A percentile compares a stretch with the other conserved stretches of the same genome.
These are phyloP conservation scores for Scrobipalpa atriplicella DNA, from an alignment of 2,888 invertebrate genomes.

Conservation along the genomic window DNA sequence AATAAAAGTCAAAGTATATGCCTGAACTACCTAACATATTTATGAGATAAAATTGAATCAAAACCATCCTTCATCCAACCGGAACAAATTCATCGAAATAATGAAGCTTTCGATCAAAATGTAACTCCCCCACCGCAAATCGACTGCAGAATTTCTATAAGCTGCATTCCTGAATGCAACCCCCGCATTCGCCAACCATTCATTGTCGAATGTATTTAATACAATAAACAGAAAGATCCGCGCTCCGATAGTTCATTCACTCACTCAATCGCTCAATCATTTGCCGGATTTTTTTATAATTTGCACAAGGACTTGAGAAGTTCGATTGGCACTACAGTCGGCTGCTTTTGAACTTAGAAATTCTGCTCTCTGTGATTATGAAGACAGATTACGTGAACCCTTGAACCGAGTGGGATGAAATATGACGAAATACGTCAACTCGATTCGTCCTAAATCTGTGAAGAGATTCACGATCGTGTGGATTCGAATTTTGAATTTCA, in stretches of 20 bases:
- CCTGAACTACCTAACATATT: not conserved
- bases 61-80: not conserved
- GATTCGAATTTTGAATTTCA: not conserved
- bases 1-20: not conserved
- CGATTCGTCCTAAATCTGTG: constrained; percentile 5
- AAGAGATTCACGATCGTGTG: constrained; percentile 17
- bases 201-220: constrained; percentile 66
- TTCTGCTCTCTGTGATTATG: constrained; percentile 44
- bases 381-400: constrained; percentile 44
- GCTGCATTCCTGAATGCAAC: constrained; percentile 52
- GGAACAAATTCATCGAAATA: constrained; percentile 23
- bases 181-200: constrained; percentile 64
- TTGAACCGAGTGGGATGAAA: constrained; percentile 24
- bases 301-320: constrained; percentile 46
- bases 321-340: constrained; percentile 76
- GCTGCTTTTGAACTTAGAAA: constrained; percentile 61
- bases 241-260: constrained; percentile 66
- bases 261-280: constrained; percentile 60
- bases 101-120: constrained; percentile 39
- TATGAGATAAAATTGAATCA: not conserved
- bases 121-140: constrained; percentile 43
- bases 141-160: constrained; percentile 45
- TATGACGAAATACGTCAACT: constrained; percentile 13
- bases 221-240: constrained; percentile 76
- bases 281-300: constrained; percentile 55